A percentile compares a stretch with the other conserved stretches of the same genome.
These are phyloP conservation scores for Noturus placidus DNA, from an alignment of 2,113 vertebrate genomes.

Conservation along the genomic window DNA sequence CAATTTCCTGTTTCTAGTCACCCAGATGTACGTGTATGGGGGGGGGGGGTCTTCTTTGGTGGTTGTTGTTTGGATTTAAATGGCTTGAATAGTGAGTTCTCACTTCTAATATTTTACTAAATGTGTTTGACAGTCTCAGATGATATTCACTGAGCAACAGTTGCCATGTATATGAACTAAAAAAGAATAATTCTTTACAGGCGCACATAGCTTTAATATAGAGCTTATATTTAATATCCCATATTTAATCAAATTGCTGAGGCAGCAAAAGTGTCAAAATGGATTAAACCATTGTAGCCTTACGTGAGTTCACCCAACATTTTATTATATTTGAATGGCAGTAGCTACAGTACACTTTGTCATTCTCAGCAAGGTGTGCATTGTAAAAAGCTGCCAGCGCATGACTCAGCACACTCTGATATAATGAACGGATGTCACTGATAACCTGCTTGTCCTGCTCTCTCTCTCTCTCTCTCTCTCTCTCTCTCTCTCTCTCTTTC, in stretches of 20 bases:
- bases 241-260: conserved; percentile 5
- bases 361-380: not conserved
- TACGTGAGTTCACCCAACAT: not conserved
- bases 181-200: not conserved
- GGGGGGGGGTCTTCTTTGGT: not conserved
- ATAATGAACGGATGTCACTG: conserved; percentile 47
- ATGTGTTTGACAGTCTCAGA: not conserved
- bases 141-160: not conserved
- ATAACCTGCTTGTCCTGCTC: conserved; percentile 7
- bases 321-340: conserved; percentile 22
- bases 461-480: not conserved
- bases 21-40: too few relatives aligned
- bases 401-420: conserved; percentile 58
- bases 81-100: not conserved
- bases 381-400: not conserved
- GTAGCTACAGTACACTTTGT: not conserved
- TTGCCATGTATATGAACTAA: not conserved
- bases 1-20: too few relatives aligned
- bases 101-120: not conserved
- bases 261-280: conserved; percentile 1
- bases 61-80: not conserved
- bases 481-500: conserved; percentile 7
- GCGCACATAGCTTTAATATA: not conserved
- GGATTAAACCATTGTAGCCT: not conserved
- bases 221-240: not conserved